phyloP scores from a whole-genome alignment of 2,888 invertebrate genomes.

The Epinotia bilunana region DNA sequence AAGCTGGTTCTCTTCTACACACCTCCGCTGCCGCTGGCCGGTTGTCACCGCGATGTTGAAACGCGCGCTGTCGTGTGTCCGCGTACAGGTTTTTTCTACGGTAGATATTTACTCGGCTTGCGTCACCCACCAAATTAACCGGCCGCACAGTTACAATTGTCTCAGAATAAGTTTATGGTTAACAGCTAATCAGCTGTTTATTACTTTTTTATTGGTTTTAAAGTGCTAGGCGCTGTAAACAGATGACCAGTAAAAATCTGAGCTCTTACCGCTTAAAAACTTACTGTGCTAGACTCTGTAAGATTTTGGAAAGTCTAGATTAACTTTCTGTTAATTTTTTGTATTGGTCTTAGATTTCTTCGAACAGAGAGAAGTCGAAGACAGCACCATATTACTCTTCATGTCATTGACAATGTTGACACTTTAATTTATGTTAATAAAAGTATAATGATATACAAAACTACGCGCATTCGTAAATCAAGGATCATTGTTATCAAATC shows the following conservation, averaged over 20 bases:
- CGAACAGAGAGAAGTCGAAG: not conserved
- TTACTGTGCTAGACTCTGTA: not conserved
- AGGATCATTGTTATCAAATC: not conserved
- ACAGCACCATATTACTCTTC: not conserved
- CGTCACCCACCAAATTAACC: conserved; percentile 61
- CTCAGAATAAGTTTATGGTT: conserved; percentile 26
- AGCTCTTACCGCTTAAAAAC: not conserved
- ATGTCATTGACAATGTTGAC: not conserved
- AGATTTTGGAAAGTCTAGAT: not conserved
- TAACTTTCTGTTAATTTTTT: not conserved
- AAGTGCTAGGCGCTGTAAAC: conserved; percentile 21
- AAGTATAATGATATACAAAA: not conserved
- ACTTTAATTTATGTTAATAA: conserved; percentile 2
- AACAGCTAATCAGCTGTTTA: conserved; percentile 30
- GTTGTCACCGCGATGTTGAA: conserved; percentile 60
- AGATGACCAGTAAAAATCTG: not conserved
- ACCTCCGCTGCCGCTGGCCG: conserved; percentile 53
- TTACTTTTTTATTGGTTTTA: conserved; percentile 32
- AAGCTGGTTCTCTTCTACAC: conserved; percentile 56
- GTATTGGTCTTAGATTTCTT: not conserved
- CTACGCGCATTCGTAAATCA: not conserved
- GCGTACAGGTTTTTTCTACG: conserved; percentile 60
- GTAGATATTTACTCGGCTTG: conserved; percentile 57
- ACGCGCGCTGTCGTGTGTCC: conserved; percentile 50
- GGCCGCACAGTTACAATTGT: conserved; percentile 44